A percentile compares a stretch with the other conserved stretches of the same genome.
These are phyloP conservation scores for Drosophila kurseongensis DNA, from an alignment of 1,140 invertebrate species.

Conservation along the genomic window DNA sequence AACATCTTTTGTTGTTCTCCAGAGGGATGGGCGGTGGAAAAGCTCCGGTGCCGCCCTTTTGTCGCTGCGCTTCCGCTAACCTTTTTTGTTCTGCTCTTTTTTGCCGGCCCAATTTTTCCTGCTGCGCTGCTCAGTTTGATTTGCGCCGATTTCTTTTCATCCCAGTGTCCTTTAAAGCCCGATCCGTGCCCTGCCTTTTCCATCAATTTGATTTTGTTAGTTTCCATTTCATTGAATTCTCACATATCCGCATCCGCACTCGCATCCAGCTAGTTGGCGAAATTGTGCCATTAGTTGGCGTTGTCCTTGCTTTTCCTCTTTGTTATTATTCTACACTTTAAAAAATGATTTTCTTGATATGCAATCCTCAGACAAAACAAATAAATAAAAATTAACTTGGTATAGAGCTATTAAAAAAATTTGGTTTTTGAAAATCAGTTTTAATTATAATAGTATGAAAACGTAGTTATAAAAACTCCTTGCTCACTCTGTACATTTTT, in stretches of 20 bases:
- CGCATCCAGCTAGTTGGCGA: conserved; percentile 72
- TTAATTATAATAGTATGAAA: no score
- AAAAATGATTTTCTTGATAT: not conserved
- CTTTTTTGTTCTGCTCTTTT: conserved; percentile 43
- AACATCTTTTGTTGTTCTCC: conserved; percentile 74
- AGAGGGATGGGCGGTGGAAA: conserved; percentile 17
- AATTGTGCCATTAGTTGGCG: conserved; percentile 77
- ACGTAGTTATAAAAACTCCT: no score
- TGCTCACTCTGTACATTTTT: not conserved
- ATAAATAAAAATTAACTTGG: no score
- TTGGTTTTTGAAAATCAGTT: no score
- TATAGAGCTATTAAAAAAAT: no score
- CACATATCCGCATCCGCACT: conserved; percentile 71
- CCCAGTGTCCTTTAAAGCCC: conserved; percentile 71
- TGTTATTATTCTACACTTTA: conserved; percentile 26
- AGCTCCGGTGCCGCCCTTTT: conserved; percentile 68
- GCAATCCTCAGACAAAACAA: no score
- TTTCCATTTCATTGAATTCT: conserved; percentile 83
- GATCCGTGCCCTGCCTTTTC: conserved; percentile 51
- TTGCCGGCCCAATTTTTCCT: conserved; percentile 72
- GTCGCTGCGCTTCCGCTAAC: conserved; percentile 76
- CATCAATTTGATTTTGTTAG: conserved; percentile 82
- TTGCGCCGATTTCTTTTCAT: conserved; percentile 76
- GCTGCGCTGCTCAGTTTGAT: conserved; percentile 73
- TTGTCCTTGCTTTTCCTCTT: conserved; percentile 60